Conservation (phyloP, 2,888 invertebrate genomes). For the Lamellibrachia columna region DNA sequence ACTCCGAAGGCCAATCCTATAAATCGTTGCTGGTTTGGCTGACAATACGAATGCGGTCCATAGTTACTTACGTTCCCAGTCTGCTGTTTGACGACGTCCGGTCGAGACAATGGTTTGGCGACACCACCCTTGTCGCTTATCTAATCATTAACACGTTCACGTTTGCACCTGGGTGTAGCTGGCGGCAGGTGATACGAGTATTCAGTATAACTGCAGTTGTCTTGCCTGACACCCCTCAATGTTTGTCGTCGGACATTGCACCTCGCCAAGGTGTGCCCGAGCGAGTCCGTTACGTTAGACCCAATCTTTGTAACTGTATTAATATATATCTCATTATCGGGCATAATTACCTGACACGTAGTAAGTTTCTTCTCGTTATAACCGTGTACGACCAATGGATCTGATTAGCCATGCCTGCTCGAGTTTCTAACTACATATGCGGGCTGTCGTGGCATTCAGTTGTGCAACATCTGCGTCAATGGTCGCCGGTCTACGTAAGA, state of each 20-base stretch:
- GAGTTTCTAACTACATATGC: neutral
- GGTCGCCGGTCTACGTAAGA: neutral
- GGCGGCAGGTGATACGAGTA: neutral
- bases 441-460: neutral
- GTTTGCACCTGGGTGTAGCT: slow-evolving; percentile 8
- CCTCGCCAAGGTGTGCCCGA: neutral
- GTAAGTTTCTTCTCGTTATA: neutral
- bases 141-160: neutral
- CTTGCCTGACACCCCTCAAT: neutral
- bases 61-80: neutral
- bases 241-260: neutral
- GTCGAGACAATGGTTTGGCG: neutral
- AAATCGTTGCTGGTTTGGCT: neutral
- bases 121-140: neutral
- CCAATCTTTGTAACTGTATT: neutral
- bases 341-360: neutral
- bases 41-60: neutral
- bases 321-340: neutral
- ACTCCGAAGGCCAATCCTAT: neutral
- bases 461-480: neutral
- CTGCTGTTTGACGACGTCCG: neutral
- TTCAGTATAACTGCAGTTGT: neutral
- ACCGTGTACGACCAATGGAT: neutral
- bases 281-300: neutral
- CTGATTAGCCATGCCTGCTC: neutral